phyloP scores from a whole-genome alignment of 2,797 vertebrate species.

The Hyperoplus immaculatus region DNA sequence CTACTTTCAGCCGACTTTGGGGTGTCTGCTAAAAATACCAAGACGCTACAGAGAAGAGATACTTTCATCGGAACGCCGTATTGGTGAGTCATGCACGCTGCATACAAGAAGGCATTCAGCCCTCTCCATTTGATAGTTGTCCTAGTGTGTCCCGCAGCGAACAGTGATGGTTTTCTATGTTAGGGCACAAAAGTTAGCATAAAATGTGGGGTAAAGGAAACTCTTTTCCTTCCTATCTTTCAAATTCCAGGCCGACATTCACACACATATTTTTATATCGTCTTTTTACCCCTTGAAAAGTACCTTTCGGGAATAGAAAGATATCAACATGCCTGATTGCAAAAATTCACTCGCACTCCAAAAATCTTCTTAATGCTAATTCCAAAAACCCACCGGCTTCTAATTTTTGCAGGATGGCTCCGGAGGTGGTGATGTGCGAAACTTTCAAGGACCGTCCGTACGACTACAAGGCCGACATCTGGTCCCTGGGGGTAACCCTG shows the following conservation, averaged over 20 bases:
- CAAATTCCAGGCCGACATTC: not conserved
- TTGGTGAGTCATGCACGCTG: conserved; percentile 89
- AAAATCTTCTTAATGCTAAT: conserved; percentile 7
- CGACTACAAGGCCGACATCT: conserved; percentile 98
- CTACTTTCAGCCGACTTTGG: conserved; percentile 96
- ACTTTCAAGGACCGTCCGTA: conserved; percentile 98
- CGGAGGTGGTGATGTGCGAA: conserved; percentile 99
- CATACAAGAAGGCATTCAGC: conserved; percentile 44
- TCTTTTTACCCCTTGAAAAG: not conserved
- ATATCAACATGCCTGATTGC: not conserved
- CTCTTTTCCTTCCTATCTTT: conserved; percentile 8
- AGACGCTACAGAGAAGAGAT: conserved; percentile 97
- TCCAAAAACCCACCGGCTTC: conserved; percentile 4
- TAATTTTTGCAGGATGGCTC: conserved; percentile 93
- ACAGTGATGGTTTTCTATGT: conserved; percentile 29
- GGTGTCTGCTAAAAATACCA: conserved; percentile 99
- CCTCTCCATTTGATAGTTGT: conserved; percentile 45
- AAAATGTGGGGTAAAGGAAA: conserved; percentile 22
- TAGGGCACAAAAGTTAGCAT: conserved; percentile 17
- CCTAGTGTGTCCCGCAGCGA: conserved; percentile 11
- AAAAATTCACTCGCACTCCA: not conserved
- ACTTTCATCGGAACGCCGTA: conserved; percentile 99
- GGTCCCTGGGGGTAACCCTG: conserved; percentile 97
- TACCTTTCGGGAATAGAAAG: not conserved
- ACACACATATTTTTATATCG: not conserved